phyloP scores from a whole-genome alignment of 2,888 invertebrate genomes.

The Galeopsomyia nigrocyanea region DNA sequence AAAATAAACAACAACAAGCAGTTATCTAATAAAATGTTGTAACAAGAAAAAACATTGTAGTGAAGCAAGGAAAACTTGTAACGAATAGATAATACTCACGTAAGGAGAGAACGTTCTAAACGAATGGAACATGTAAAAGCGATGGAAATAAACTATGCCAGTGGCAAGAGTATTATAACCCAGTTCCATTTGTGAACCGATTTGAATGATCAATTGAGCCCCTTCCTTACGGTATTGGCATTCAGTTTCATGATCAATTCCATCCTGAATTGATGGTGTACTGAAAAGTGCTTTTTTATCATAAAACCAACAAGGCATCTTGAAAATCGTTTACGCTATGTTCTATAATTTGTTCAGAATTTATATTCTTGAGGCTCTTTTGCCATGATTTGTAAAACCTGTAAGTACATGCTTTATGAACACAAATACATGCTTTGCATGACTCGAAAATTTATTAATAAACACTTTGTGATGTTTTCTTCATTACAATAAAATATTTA shows the following conservation, averaged over 20 bases:
- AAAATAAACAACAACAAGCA: constrained; percentile 95
- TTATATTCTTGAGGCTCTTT: too few species aligned
- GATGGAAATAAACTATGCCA: constrained; percentile 97
- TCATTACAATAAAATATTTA: too few species aligned
- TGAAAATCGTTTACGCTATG: constrained; percentile 37
- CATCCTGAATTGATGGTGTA: constrained; percentile 91
- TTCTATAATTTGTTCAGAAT: too few species aligned
- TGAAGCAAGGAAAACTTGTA: constrained; percentile 49
- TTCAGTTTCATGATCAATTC: constrained; percentile 89
- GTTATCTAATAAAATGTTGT: constrained; percentile 76
- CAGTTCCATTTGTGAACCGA: constrained; percentile 91
- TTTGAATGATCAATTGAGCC: constrained; percentile 94
- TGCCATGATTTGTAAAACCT: too few species aligned
- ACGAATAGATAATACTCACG: constrained; percentile 71
- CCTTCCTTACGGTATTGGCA: constrained; percentile 94
- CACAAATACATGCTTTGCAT: too few species aligned
- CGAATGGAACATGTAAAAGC: constrained; percentile 99
- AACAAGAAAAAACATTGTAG: too few species aligned
- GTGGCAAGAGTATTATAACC: constrained; percentile 97
- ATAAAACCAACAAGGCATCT: constrained; percentile 97
- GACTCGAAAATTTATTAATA: too few species aligned
- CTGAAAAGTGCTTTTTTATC: constrained; percentile 89
- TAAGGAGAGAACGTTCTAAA: constrained; percentile 96
- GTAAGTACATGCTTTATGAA: too few species aligned
- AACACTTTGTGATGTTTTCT: too few species aligned